These are phyloP conservation scores for Pangasius sanitwongsei DNA, from an alignment of 2,797 vertebrate species.

Conservation along the genomic window DNA sequence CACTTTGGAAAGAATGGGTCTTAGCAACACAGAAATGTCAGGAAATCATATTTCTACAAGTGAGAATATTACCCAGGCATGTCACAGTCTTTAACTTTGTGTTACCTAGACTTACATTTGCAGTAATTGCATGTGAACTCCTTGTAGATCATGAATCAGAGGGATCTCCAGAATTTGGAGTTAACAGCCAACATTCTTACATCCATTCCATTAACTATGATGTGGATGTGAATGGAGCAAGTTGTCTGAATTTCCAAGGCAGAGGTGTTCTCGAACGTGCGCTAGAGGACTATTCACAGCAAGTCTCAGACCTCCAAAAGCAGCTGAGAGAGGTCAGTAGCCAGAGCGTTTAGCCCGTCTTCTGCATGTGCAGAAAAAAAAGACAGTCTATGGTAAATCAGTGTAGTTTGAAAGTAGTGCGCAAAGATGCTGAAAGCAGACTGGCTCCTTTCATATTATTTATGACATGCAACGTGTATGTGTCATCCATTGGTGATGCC, in stretches of 20 bases:
- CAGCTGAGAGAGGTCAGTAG: slow-evolving; percentile 68
- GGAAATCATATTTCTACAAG: slow-evolving; percentile 31
- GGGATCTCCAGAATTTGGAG: slow-evolving; percentile 45
- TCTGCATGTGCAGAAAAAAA: not conserved
- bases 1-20: slow-evolving; percentile 69
- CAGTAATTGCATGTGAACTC: slow-evolving; percentile 1
- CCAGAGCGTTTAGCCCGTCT: not conserved
- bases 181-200: slow-evolving; percentile 50
- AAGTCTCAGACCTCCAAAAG: slow-evolving; percentile 70
- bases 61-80: not conserved
- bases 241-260: slow-evolving; percentile 43
- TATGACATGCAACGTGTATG: not conserved
- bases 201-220: slow-evolving; percentile 58
- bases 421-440: not conserved
- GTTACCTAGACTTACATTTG: not conserved
- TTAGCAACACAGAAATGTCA: slow-evolving; percentile 50
- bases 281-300: slow-evolving; percentile 68
- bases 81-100: not conserved
- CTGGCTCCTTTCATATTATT: not conserved
- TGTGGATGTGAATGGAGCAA: slow-evolving; percentile 55
- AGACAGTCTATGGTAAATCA: not conserved
- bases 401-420: not conserved
- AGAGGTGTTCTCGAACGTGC: slow-evolving; percentile 63
- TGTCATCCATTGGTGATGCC: not conserved
- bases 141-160: slow-evolving; percentile 55